Base-by-base conservation (phyloP, 1,140 invertebrate species). In the Drosophila leontia region DNA sequence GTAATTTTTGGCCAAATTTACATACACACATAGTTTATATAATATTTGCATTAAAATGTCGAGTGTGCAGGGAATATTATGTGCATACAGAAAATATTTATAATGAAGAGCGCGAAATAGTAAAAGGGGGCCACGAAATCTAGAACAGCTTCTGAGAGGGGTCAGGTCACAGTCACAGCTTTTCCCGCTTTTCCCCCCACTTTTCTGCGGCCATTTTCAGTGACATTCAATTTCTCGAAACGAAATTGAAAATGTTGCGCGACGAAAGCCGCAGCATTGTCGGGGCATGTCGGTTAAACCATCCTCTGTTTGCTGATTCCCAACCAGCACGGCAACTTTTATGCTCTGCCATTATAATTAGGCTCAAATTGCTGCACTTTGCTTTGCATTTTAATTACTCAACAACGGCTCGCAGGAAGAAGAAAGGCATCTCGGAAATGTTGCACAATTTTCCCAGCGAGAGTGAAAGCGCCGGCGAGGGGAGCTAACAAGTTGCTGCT, bases 221-320 rank as follows among this genome's bases (percentile, higher is more conserved):
- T 88, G 84, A 88, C 84, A 88, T 90, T 88, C 85, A 90, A 88
- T 88, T 88, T 90, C 32, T 78, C 60, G 67, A 84, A 84, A 84
- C 75, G 81, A 88, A 88, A 88, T 88, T 88, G 84, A 88, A 88
- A 88, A 90, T 81, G 85, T 81, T 83, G n/a, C 59, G 56, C 48
- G 13, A 35, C 50, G 19, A 35, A 44, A 65, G 19, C 42, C 35
- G 15, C 42, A 34, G 70, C 58, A 57, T 41, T 70, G 65, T 58
- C 23, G 65, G 51, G 35, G 53, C 45, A 60, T 41, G 67, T 59
- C 45, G 69, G 67, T 72, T 72, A 60, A 74, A 72, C 53, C 56
- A 60, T 72, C 51, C 19, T 72, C 35, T 72, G 70, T 72, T 72
- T 50, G 70, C 69, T 60, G 70, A 72, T 74, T 72, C 48, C 55